Conservation (phyloP, 1,140 invertebrate genomes). For the Tachypleus tridentatus region DNA sequence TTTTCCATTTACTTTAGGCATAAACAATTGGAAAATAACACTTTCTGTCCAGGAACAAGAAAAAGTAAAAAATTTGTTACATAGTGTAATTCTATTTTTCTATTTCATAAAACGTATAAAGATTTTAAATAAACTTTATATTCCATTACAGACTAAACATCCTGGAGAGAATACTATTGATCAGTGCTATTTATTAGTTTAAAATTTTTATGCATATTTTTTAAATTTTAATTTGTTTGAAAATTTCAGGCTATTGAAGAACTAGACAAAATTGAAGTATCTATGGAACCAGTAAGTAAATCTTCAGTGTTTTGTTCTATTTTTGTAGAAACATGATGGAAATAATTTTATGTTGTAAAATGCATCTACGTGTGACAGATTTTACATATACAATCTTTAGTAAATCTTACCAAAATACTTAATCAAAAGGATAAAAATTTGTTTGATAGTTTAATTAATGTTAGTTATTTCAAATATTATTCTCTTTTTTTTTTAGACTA, state of each 20-base stretch:
- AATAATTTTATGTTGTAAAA: too few species aligned
- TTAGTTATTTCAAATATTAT: not conserved
- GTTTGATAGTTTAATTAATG: conserved; percentile 1
- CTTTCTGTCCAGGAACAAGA: too few species aligned
- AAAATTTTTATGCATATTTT: not conserved
- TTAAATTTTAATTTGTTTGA: conserved; percentile 1
- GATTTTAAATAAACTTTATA: too few species aligned
- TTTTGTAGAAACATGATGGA: too few species aligned
- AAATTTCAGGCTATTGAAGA: conserved; percentile 21
- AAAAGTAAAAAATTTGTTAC: not conserved
- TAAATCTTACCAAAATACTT: too few species aligned
- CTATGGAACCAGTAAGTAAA: conserved; percentile 12
- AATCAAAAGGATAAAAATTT: not conserved
- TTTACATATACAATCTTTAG: too few species aligned
- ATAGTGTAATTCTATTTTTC: not conserved
- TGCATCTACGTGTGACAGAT: too few species aligned
- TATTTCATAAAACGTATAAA: not conserved
- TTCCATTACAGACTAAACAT: too few species aligned
- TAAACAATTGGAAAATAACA: too few species aligned
- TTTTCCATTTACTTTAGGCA: too few species aligned
- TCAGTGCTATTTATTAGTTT: too few species aligned
- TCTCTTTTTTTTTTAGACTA: not conserved
- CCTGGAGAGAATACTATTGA: too few species aligned
- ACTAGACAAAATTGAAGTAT: conserved; percentile 27
- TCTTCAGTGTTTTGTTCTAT: not conserved